These are phyloP conservation scores for Pycnomerus fuliginosus DNA, from an alignment of 2,888 invertebrate species.

Conservation along the genomic window DNA sequence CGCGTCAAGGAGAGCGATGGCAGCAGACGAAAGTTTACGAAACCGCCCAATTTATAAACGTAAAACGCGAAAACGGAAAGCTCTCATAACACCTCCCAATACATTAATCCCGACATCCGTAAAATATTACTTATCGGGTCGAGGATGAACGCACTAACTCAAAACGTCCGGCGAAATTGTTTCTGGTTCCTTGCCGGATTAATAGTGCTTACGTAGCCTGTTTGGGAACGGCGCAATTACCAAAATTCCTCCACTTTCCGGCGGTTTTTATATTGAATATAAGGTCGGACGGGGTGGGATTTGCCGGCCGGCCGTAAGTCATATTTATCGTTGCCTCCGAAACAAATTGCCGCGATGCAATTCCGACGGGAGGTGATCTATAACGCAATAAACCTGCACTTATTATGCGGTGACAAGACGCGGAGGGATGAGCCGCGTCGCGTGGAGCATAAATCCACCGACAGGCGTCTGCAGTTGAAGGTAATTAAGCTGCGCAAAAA, in stretches of 20 bases:
- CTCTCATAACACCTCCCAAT: slow-evolving; percentile 22
- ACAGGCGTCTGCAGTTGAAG: slow-evolving; percentile 22
- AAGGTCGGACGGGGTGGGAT: slow-evolving; percentile 30
- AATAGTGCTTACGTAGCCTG: slow-evolving; percentile 43
- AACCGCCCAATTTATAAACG: slow-evolving; percentile 20
- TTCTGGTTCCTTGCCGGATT: slow-evolving; percentile 43
- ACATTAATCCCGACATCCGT: slow-evolving; percentile 29
- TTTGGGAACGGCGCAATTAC: slow-evolving; percentile 41
- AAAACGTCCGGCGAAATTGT: slow-evolving; percentile 40
- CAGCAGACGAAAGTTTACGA: too few species aligned
- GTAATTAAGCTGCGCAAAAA: slow-evolving; percentile 20
- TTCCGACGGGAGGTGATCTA: slow-evolving; percentile 10
- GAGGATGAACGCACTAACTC: slow-evolving; percentile 37
- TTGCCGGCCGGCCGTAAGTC: slow-evolving; percentile 31
- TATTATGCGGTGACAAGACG: slow-evolving; percentile 21
- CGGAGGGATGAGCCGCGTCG: slow-evolving; percentile 11
- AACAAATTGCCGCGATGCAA: slow-evolving; percentile 9
- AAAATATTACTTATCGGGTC: slow-evolving; percentile 36
- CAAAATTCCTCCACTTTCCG: slow-evolving; percentile 36
- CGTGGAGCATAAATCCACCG: slow-evolving; percentile 21
- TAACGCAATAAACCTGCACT: slow-evolving; percentile 15
- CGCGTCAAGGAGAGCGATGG: too few species aligned
- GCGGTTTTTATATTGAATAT: slow-evolving; percentile 33
- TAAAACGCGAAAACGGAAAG: slow-evolving; percentile 21
- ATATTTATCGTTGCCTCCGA: slow-evolving; percentile 31